Base-by-base conservation (phyloP, 2,888 invertebrate species). In the Chymomyza fuscimana region DNA sequence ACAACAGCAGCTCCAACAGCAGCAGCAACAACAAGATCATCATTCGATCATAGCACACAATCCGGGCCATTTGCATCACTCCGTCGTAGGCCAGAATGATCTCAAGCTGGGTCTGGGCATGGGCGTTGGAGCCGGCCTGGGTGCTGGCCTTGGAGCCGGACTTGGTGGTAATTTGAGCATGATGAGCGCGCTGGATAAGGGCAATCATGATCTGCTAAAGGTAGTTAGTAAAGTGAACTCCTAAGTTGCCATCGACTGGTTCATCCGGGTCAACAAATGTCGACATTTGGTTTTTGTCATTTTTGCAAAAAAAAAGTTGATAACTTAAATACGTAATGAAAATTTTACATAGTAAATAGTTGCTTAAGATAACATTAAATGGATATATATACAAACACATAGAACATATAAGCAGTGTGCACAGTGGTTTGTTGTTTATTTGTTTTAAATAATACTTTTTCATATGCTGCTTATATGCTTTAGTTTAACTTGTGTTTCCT, bases 161-260 rank as follows among this genome's bases (percentile, higher is more conserved):
- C 86, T 92, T n/a, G 90, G 91, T 60, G 90, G 91, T 67, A 91
- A 92, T 81, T 85, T 92, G 87, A 91, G 92, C 67, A 92, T 92
- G 92, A 92, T 92, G 92, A 92, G 92, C 69, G 90, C 91, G 76
- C 86, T 92, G 70, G 92, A 92, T 64, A 92, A 92, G 79, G 90
- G 88, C 81, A 92, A 92, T 87, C 92, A 92, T 71, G 92, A 92
- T 85, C 88, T 92, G 75, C 88, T 92, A 69, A 92, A 92, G 83
- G 92, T 92, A 67, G 92, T 92, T 80, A 92, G 92, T 90, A 92
- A 92, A 90, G 92, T 92, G 65, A 92, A 92, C 84, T 91, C 92
- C 88, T 92, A 92, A 92, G 90, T 89, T 74, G 69, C 65, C 16
- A 62, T 63, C 64, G 74, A 74, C 68, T 65, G 15, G n/a, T 29